Percentiles rank a stretch among this genome's conserved stretches.
phyloP scores from a whole-genome alignment of 1,140 invertebrate species.

The Lineus longissimus region DNA sequence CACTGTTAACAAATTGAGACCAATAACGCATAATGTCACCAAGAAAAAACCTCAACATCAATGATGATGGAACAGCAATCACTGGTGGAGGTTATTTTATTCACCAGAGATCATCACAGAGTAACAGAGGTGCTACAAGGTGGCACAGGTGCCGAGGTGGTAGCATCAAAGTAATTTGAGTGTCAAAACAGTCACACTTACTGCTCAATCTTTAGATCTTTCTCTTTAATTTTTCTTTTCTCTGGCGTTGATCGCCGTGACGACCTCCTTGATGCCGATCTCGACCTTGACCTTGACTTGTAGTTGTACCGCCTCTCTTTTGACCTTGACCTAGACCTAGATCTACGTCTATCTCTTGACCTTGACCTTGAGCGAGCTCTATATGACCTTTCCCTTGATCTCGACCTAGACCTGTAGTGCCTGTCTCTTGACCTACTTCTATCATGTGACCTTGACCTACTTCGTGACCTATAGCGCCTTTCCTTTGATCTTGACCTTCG shows the following conservation, averaged over 20 bases:
- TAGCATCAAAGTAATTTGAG: no score
- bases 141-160: no score
- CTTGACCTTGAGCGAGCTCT: not conserved
- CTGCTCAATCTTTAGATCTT: not conserved
- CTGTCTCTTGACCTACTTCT: not conserved
- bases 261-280: not conserved
- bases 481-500: not conserved
- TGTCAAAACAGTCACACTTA: not conserved
- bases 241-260: not conserved
- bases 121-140: no score
- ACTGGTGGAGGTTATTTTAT: no score
- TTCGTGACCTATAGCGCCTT: not conserved
- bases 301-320: not conserved
- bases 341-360: not conserved
- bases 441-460: slow-evolving; percentile 9
- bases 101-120: no score
- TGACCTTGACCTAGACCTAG: not conserved
- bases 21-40: no score
- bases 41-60: no score
- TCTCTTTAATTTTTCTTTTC: not conserved
- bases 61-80: no score
- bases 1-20: no score
- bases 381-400: not conserved
- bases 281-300: slow-evolving; percentile 3
- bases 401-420: no score